Percentiles rank a stretch among this genome's conserved stretches.
phyloP scores from a whole-genome alignment of 1,140 invertebrate genomes.

The Drosophila sucinea region DNA sequence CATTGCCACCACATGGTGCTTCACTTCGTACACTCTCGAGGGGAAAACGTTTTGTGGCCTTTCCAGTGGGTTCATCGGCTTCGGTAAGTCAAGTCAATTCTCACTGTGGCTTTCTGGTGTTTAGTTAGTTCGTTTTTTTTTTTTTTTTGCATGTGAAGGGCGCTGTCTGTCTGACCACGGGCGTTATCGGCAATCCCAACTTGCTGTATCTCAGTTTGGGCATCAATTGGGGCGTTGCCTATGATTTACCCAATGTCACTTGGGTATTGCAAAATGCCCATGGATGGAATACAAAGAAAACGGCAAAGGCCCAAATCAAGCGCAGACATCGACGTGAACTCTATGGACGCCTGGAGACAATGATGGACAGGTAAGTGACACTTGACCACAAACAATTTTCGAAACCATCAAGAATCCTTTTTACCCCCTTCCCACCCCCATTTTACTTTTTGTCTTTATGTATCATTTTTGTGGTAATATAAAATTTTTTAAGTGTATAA shows the following conservation, averaged over 20 bases:
- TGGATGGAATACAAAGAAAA: conserved; percentile 60
- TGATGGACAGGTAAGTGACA: conserved; percentile 87
- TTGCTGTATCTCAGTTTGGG: conserved; percentile 75
- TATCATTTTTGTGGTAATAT: neutral
- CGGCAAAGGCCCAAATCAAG: conserved; percentile 82
- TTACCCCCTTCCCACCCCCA: neutral
- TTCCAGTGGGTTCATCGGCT: conserved; percentile 82
- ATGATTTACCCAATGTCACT: conserved; percentile 89
- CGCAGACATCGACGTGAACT: conserved; percentile 87
- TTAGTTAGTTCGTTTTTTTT: conserved; percentile 6
- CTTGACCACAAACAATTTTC: neutral
- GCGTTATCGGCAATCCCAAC: conserved; percentile 79
- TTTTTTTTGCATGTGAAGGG: conserved; percentile 49
- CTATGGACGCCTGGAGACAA: conserved; percentile 87
- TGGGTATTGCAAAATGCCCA: conserved; percentile 85
- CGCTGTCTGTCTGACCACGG: conserved; percentile 75
- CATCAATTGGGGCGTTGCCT: conserved; percentile 89
- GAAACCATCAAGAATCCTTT: neutral
- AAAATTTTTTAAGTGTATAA: neutral
- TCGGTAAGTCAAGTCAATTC: conserved; percentile 67
- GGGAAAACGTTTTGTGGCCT: conserved; percentile 81
- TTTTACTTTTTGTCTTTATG: neutral
- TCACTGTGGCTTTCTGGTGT: neutral
- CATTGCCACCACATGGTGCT: conserved; percentile 58
- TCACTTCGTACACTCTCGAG: conserved; percentile 68